Evolutionary conservation across 2,113 vertebrate species (phyloP).

Genomic region (Lepisosteus oculatus): DNA sequence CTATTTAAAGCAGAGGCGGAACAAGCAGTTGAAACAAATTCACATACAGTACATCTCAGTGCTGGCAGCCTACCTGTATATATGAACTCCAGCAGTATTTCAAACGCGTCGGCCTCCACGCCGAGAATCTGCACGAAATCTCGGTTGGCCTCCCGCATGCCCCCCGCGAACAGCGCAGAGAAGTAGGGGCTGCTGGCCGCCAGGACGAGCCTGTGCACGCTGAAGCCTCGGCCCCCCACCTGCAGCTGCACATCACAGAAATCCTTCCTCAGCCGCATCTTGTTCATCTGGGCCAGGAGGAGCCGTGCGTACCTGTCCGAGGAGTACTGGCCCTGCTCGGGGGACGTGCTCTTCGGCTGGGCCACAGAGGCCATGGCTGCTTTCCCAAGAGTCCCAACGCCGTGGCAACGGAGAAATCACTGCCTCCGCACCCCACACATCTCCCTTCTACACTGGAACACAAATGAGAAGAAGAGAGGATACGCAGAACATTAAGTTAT

Average conservation of each 20-base stretch:
- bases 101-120: conserved; percentile 80
- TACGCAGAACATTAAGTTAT: no score
- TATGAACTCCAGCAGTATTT: conserved; percentile 86
- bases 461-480: no score
- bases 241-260: conserved; percentile 90
- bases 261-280: conserved; percentile 76
- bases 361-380: conserved; percentile 60
- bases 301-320: conserved; percentile 81
- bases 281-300: conserved; percentile 88
- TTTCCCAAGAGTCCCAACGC: conserved; percentile 4
- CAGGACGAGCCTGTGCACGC: conserved; percentile 84
- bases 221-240: conserved; percentile 77
- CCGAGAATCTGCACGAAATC: conserved; percentile 87
- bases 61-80: conserved; percentile 76
- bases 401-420: neutral
- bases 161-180: conserved; percentile 84
- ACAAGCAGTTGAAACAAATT: no score
- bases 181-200: conserved; percentile 95
- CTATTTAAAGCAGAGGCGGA: no score
- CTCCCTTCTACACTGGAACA: neutral
- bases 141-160: conserved; percentile 85
- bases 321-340: conserved; percentile 53
- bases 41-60: neutral
- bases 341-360: conserved; percentile 36
- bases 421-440: conserved; percentile 15